Conservation (phyloP, 1,140 invertebrate species). For the Trinorchestia longiramus region DNA sequence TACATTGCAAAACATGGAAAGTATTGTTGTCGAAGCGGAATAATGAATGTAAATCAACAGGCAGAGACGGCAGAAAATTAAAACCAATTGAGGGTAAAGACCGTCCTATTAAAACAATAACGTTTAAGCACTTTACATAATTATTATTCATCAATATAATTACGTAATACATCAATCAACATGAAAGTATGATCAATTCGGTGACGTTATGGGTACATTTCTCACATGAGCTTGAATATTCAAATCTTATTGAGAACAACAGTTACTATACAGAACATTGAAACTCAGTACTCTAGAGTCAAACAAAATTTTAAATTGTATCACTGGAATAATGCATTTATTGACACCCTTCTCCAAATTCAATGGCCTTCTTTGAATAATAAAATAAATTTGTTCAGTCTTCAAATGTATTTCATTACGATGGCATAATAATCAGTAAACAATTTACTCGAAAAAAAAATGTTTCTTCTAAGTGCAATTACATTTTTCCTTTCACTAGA, state of each 20-base stretch:
- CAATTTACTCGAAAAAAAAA: background rate
- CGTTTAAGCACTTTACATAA: no score
- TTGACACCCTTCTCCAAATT: background rate
- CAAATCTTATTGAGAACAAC: background rate
- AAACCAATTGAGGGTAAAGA: no score
- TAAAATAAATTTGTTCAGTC: background rate
- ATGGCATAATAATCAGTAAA: background rate
- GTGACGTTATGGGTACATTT: background rate
- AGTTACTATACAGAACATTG: background rate
- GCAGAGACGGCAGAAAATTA: no score
- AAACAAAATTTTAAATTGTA: background rate
- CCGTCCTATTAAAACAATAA: no score
- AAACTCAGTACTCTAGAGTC: background rate
- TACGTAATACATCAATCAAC: no score
- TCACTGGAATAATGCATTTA: background rate
- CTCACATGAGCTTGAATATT: background rate
- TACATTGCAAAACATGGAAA: no score
- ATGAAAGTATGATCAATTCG: no score
- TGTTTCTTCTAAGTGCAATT: background rate
- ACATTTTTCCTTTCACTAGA: background rate
- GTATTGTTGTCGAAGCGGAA: no score
- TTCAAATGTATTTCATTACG: background rate
- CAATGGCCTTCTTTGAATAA: background rate
- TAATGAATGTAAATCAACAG: no score
- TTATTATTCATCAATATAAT: no score